Evolutionary conservation across 2,888 invertebrate species (phyloP), one percentile per base, ranked within the genome.

Genomic region (Euspilapteryx auroguttella): DNA sequence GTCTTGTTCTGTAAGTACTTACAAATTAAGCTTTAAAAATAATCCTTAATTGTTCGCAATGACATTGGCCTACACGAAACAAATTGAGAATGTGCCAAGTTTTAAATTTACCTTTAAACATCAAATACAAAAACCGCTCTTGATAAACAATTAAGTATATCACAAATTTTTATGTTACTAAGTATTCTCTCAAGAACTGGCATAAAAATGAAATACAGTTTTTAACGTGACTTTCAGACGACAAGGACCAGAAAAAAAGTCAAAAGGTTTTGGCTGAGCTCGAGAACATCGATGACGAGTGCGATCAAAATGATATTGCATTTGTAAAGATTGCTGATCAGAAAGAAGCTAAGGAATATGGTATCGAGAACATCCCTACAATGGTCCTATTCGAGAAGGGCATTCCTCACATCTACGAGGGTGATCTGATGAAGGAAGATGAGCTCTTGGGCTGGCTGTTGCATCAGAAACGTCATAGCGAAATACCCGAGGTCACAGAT

Each of bases 281-380:
- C 45, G 94, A 94, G 65, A 93, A 92, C 53, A 94, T 94, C 44
- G 94, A 94, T 51, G 94, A 94, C 49, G 94, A 94, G 55, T 92
- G 92, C 62, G 94, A 94, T 57, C 87, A 89, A 50, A 90, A 94
- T 52, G 89, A 89, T 49, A 93, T 94, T 43, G 89, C 89, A 28
- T 94, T 94, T 54, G 93, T 94, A 5, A 94, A 94, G 63, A 93
- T 93, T 45, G 89, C 90, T 49, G 89, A 94, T 46, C 86, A 88
- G 36, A 85, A 84, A 32, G 91, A 94, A 59, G 93, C 92, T 21
- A 89, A 89, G 49, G 92, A 93, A 54, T 93, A 91, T 55, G 92
- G 93, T 35, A 88, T 93, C 43, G 89, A 93, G 42, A 65, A 75
- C 11, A 78, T 93, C 32, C 94, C 94, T 3, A 88, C 88, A 24